Evolutionary conservation across 2,113 vertebrate genomes (phyloP).

Genomic region (Amia ocellicauda): DNA sequence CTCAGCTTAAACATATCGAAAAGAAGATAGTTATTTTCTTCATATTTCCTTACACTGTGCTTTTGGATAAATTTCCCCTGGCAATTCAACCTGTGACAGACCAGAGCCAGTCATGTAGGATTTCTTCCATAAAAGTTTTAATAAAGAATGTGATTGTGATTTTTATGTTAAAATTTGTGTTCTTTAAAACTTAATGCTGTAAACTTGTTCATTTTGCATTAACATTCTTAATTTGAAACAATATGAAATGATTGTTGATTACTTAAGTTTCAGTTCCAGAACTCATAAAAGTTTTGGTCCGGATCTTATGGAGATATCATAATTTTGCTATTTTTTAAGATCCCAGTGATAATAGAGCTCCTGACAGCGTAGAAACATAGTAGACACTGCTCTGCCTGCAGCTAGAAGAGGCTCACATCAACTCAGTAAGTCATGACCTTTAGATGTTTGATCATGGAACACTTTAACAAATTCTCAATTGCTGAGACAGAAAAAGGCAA

Average conservation of each 20-base stretch:
- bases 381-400: slow-evolving; percentile 39
- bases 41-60: not conserved
- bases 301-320: no score
- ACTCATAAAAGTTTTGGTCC: no score
- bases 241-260: no score
- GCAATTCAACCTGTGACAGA: not conserved
- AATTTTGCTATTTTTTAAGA: not conserved
- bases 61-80: not conserved
- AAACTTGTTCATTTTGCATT: no score
- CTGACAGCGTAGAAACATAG: slow-evolving; percentile 39
- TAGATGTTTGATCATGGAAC: slow-evolving; percentile 50
- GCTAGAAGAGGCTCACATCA: slow-evolving; percentile 49
- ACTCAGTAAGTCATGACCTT: slow-evolving; percentile 65
- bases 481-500: slow-evolving; percentile 53
- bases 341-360: slow-evolving; percentile 46
- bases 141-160: not conserved
- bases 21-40: not conserved
- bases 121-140: not conserved
- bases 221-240: no score
- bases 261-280: no score
- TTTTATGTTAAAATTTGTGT: no score
- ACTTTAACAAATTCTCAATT: slow-evolving; percentile 51
- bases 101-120: not conserved
- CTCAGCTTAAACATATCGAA: not conserved
- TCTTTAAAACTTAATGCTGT: no score